A percentile compares a stretch with the other conserved stretches of the same genome.
Evolutionary conservation across 1,140 invertebrate species (phyloP).

Genomic region (Pygmarrhopalites habei): DNA sequence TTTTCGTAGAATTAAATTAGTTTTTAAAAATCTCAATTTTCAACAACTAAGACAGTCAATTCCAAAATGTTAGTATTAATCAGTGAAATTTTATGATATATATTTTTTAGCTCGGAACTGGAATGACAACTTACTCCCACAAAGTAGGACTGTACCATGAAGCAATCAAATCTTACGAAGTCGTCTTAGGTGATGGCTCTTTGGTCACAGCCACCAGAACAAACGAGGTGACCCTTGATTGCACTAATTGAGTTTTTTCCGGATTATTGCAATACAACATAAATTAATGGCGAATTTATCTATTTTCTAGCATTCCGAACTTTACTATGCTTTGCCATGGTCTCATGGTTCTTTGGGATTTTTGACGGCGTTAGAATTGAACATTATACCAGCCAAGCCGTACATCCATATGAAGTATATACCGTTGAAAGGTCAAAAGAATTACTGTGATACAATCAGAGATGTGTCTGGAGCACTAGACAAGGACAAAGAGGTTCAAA

Average conservation of each 20-base stretch:
- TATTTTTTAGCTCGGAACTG: conserved; percentile 51
- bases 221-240: too few species aligned
- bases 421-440: conserved; percentile 48
- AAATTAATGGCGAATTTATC: too few species aligned
- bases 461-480: conserved; percentile 47
- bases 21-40: too few species aligned
- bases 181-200: conserved; percentile 49
- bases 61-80: too few species aligned
- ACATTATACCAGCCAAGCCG: conserved; percentile 48
- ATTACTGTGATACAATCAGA: conserved; percentile 50
- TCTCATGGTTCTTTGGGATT: conserved; percentile 52
- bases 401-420: conserved; percentile 52
- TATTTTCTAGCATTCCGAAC: conserved; percentile 47
- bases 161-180: conserved; percentile 49
- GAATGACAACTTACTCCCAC: conserved; percentile 50
- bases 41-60: too few species aligned
- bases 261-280: too few species aligned
- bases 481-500: conserved; percentile 41
- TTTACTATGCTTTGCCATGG: conserved; percentile 51
- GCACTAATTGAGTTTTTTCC: too few species aligned
- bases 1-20: too few species aligned
- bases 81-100: too few species aligned
- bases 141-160: conserved; percentile 52
- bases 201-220: conserved; percentile 46
- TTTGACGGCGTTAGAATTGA: conserved; percentile 49